These are phyloP conservation scores for Odontomyia ornata DNA, from an alignment of 2,888 invertebrate species.

Conservation along the genomic window DNA sequence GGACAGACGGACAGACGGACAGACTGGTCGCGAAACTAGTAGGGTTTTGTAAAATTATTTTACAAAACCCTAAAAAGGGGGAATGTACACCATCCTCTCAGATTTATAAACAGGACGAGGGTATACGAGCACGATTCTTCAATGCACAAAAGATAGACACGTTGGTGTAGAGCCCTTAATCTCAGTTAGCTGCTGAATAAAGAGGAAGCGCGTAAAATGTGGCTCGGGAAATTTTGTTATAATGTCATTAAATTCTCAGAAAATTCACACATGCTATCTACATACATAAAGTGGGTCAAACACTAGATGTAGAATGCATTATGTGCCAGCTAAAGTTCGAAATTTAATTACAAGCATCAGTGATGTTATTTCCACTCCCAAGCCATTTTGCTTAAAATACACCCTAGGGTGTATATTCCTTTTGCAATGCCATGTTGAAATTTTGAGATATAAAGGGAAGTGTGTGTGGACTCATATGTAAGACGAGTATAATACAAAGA, in stretches of 20 bases:
- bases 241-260: slow-evolving; percentile 46
- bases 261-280: slow-evolving; percentile 36
- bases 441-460: no score
- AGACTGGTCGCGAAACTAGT: no score
- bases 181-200: not conserved
- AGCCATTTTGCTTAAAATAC: not conserved
- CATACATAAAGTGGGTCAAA: slow-evolving; percentile 39
- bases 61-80: no score
- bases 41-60: no score
- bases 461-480: no score
- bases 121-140: no score
- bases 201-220: not conserved
- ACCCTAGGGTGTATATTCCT: not conserved
- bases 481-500: no score
- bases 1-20: no score
- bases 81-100: no score
- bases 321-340: slow-evolving; percentile 22
- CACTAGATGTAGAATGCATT: slow-evolving; percentile 29
- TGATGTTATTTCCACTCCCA: slow-evolving; percentile 13
- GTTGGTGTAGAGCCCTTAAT: not conserved
- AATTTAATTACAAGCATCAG: slow-evolving; percentile 46
- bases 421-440: no score
- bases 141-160: not conserved
- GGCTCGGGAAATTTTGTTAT: slow-evolving; percentile 34
- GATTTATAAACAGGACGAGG: no score